phyloP scores from a whole-genome alignment of 1,140 invertebrate species.

The Metopolophium dirhodum region DNA sequence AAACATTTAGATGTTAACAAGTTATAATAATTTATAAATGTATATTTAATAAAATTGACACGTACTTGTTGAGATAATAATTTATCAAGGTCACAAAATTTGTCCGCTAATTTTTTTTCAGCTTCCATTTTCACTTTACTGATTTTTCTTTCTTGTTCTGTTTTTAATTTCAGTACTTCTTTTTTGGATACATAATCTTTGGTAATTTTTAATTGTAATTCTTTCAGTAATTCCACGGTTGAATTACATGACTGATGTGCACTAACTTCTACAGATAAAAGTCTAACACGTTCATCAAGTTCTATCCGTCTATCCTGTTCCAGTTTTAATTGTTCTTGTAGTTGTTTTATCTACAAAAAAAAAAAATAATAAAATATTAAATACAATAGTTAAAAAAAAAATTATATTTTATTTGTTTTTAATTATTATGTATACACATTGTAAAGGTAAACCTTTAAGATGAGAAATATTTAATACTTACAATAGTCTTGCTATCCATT shows the following conservation, averaged over 20 bases:
- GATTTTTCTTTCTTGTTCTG: slow-evolving; percentile 52
- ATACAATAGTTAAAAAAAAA: neutral
- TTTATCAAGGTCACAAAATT: slow-evolving; percentile 51
- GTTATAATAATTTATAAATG: neutral
- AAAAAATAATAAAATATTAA: neutral
- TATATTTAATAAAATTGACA: neutral
- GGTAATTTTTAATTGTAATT: slow-evolving; percentile 34
- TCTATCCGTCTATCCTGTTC: slow-evolving; percentile 38
- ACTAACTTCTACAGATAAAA: slow-evolving; percentile 12
- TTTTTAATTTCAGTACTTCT: slow-evolving; percentile 49
- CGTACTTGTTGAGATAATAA: slow-evolving; percentile 41
- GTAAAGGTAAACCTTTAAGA: neutral
- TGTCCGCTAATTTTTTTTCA: slow-evolving; percentile 51
- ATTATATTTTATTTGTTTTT: neutral
- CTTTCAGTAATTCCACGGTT: slow-evolving; percentile 22
- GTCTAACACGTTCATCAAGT: slow-evolving; percentile 43
- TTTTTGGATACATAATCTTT: slow-evolving; percentile 52
- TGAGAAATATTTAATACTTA: neutral
- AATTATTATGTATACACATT: neutral
- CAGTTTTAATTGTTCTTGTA: slow-evolving; percentile 46
- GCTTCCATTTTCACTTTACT: slow-evolving; percentile 51
- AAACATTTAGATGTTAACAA: neutral
- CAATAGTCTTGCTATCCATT: neutral
- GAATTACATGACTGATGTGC: slow-evolving; percentile 34
- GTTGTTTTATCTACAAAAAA: slow-evolving; percentile 11